Conservation (phyloP, 2,113 vertebrate species). For the Potamarius usumacintae region DNA sequence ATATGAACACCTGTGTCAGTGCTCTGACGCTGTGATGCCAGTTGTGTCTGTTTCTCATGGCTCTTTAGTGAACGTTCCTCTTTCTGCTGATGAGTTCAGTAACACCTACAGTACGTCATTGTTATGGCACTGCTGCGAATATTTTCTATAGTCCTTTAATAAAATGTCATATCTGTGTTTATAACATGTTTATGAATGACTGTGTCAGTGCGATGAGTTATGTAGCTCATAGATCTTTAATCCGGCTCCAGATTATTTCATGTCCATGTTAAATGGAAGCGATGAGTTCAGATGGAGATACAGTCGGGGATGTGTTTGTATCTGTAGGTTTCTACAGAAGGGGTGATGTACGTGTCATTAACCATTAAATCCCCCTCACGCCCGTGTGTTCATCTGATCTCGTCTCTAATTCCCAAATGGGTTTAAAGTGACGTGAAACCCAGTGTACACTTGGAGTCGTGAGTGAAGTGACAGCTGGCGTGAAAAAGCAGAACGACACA, state of each 20-base stretch:
- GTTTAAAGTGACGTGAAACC: no score
- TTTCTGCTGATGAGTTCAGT: no score
- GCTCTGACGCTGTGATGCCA: not conserved
- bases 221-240: not conserved
- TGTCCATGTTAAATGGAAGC: not conserved
- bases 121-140: not conserved
- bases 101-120: not conserved
- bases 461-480: no score
- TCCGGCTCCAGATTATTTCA: not conserved
- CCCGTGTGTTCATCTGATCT: no score
- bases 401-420: no score
- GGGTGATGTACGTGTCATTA: not conserved
- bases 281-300: not conserved
- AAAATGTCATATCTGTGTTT: not conserved
- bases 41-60: not conserved
- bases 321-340: not conserved
- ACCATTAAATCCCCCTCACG: not conserved
- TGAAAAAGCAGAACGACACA: not conserved
- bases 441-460: no score
- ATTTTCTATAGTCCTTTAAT: not conserved
- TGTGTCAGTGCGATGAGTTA: not conserved
- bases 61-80: no score
- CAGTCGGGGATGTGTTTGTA: no score
- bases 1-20: not conserved
- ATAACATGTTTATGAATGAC: not conserved